Conservation (phyloP, 2,888 invertebrate species). For the Stenodema calcarata region DNA sequence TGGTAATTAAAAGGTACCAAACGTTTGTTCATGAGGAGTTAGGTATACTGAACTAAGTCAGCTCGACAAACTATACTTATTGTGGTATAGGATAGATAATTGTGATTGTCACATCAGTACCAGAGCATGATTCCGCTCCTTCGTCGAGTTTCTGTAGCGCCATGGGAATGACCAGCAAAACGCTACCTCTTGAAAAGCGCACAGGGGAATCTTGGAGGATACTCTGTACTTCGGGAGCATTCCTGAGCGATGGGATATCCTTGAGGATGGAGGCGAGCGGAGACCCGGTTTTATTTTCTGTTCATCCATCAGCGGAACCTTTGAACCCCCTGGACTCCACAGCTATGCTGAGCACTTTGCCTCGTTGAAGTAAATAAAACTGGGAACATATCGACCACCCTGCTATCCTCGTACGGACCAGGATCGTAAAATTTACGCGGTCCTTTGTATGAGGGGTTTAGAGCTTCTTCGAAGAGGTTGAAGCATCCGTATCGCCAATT, state of each 20-base stretch:
- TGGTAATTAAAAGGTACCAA: no score
- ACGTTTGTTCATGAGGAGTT: no score
- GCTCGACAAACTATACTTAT: no score
- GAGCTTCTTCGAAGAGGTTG: conserved; percentile 1
- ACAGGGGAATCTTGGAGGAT: neutral
- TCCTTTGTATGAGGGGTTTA: conserved; percentile 16
- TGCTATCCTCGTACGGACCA: neutral
- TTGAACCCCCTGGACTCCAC: neutral
- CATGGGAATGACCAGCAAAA: no score
- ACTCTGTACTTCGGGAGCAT: neutral
- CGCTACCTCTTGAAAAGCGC: no score
- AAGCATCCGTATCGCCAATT: neutral
- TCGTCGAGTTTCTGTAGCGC: no score
- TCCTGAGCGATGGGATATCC: conserved; percentile 3
- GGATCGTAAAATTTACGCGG: conserved; percentile 25
- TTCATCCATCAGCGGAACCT: conserved; percentile 37
- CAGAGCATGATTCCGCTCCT: no score
- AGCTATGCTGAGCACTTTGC: neutral
- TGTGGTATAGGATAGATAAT: no score
- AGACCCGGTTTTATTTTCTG: conserved; percentile 16
- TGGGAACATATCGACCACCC: conserved; percentile 28
- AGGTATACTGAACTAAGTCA: no score
- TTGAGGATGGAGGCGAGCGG: neutral
- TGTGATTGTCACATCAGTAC: no score
- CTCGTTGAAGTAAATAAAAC: conserved; percentile 17